Conservation (phyloP, 2,888 invertebrate genomes). For the Stenolophus ochropezus region DNA sequence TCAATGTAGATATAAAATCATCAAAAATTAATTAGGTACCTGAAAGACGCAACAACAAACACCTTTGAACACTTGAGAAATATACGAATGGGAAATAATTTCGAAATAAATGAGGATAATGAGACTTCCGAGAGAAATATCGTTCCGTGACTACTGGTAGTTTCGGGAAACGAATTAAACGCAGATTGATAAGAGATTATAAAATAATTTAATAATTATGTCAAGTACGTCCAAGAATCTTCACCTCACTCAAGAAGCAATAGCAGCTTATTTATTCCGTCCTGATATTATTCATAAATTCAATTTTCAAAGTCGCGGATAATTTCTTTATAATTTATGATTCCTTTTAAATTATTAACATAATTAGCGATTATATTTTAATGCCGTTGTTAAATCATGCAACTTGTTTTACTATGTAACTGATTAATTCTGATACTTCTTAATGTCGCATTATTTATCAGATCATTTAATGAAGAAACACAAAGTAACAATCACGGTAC, state of each 20-base stretch:
- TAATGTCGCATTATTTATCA: no score
- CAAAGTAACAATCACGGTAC: no score
- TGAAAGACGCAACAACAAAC: no score
- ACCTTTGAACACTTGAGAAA: no score
- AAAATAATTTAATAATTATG: conserved; percentile 31
- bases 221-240: conserved; percentile 20
- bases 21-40: no score
- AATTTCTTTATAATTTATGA: conserved; percentile 33
- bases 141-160: background rate
- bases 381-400: conserved; percentile 24
- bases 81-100: background rate
- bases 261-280: conserved; percentile 1
- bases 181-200: conserved; percentile 28
- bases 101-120: background rate
- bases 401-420: background rate
- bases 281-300: conserved; percentile 41
- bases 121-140: background rate
- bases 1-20: no score
- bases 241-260: conserved; percentile 11
- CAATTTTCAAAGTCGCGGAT: conserved; percentile 38
- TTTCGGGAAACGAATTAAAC: conserved; percentile 2
- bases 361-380: conserved; percentile 51
- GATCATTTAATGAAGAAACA: no score
- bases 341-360: conserved; percentile 34
- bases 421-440: no score